Evolutionary conservation across 2,797 vertebrate genomes (phyloP), one percentile per base, ranked within the genome.

Genomic region (Cuculus canorus): DNA sequence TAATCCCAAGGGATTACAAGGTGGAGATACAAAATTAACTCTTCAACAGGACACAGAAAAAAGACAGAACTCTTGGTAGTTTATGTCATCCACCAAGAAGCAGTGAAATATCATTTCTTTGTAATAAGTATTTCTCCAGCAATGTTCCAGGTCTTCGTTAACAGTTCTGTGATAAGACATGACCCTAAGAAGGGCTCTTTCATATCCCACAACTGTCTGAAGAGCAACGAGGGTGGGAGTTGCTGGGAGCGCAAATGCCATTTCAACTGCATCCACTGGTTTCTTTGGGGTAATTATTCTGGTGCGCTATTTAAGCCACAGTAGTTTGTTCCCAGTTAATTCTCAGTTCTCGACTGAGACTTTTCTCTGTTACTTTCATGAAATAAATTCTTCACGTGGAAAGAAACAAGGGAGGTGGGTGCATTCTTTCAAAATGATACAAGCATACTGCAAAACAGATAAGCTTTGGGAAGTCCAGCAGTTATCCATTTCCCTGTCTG

Each of bases 121-220:
- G 10, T 30, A 65, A 14, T 39, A 57, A 68, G 70, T 39, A 59
- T 69, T 91, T 68, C 69, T 78, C 57, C 72, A 82, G 64, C 30
- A 94, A 80, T 76, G 94, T 87, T 18, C 45, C 81, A 96, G 87
- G 80, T 82, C 94, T 97, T 84, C 10, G 3, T 96, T 95, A 97
- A 88, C 64, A 56, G 78, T 79, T 84, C 75, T 77, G 47, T 92
- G 93, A 93, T 88, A 93, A 95, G n/a, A 84, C 97, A 88, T 61
- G 52, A 92, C 57, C 75, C 50, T 82, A 66, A 95, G 73, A 81
- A 92, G 60, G 66, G 32, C 14, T 85, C 83, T 77, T 79, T 43
- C 17, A 6, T 80, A 94, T 91, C 66, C 33, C 93, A 66, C 84
- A 97, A 95, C 95, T 98, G 93, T 95, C 64, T 76, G 95, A 92